A percentile compares a stretch with the other conserved stretches of the same genome.
These are phyloP conservation scores for Syngnathus scovelli DNA, from an alignment of 2,113 vertebrate genomes.

Conservation along the genomic window DNA sequence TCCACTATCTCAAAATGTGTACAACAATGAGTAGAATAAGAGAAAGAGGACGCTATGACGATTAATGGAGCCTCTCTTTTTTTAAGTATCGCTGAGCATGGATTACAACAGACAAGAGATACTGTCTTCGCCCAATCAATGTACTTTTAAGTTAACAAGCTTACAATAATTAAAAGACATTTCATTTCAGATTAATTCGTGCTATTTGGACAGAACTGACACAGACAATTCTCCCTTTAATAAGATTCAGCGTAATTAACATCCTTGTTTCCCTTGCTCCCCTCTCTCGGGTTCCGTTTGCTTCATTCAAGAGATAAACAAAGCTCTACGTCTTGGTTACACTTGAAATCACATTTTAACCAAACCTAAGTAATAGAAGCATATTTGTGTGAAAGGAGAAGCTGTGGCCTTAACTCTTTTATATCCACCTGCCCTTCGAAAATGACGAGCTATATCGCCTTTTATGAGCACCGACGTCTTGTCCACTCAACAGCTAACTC, in stretches of 20 bases:
- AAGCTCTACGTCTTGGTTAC: constrained; percentile 3
- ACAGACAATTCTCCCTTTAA: constrained; percentile 20
- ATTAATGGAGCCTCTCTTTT: not conserved
- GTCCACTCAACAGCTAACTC: constrained; percentile 11
- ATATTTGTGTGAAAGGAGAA: not conserved
- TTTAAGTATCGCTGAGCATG: not conserved
- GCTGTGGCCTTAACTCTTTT: not conserved
- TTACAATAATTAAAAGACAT: not conserved
- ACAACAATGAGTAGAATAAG: not conserved
- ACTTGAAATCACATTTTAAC: constrained; percentile 21
- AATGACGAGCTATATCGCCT: not conserved
- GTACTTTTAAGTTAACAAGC: constrained; percentile 19
- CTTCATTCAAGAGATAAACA: constrained; percentile 46
- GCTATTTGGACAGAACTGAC: constrained; percentile 16
- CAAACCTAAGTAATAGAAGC: constrained; percentile 7
- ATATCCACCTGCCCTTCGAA: constrained; percentile 33
- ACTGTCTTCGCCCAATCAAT: constrained; percentile 29
- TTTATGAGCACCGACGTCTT: constrained; percentile 12
- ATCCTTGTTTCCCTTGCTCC: not conserved
- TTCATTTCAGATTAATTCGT: constrained; percentile 14
- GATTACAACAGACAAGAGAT: not conserved
- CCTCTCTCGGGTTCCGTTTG: not conserved
- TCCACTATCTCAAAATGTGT: constrained; percentile 7
- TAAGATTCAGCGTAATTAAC: constrained; percentile 36
- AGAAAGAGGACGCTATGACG: not conserved